A percentile compares a stretch with the other conserved stretches of the same genome.
Conservation (phyloP, 2,888 invertebrate genomes). For the Melangyna quadrimaculata region DNA sequence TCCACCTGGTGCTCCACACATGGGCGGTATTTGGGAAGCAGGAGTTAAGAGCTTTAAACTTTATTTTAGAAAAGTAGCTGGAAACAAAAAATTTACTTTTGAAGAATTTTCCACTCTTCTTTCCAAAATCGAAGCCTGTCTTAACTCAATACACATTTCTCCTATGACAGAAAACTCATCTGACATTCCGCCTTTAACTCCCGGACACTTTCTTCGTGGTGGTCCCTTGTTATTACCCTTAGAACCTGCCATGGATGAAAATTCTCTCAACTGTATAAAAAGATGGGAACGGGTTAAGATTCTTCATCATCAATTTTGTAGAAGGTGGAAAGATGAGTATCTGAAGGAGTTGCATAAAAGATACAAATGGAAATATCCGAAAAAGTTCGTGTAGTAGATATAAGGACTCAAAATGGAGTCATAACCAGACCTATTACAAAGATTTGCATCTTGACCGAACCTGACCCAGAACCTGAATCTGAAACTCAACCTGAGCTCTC, state of each 20-base stretch:
- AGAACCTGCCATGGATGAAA: not conserved
- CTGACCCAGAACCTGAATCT: not conserved
- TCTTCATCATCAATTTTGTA: slow-evolving; percentile 46
- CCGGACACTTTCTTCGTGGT: slow-evolving; percentile 10
- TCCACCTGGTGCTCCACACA: not conserved
- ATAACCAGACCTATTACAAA: not conserved
- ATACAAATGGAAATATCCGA: not conserved
- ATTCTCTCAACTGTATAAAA: not conserved
- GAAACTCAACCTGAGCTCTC: no score
- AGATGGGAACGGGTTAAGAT: slow-evolving; percentile 18
- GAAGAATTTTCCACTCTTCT: not conserved
- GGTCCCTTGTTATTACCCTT: not conserved
- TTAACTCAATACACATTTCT: not conserved
- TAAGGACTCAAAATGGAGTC: no score
- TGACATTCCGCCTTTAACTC: not conserved
- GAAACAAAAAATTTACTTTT: not conserved
- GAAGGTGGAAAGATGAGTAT: slow-evolving; percentile 45
- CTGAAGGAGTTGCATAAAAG: slow-evolving; percentile 20
- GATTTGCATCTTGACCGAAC: not conserved
- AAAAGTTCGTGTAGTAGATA: no score
- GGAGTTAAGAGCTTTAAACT: not conserved
- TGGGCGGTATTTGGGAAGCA: not conserved
- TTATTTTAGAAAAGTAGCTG: not conserved
- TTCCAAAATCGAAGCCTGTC: not conserved
- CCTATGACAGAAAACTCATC: slow-evolving; percentile 1